phyloP scores from a whole-genome alignment of 2,797 vertebrate genomes.

The Sitta carolinensis region DNA sequence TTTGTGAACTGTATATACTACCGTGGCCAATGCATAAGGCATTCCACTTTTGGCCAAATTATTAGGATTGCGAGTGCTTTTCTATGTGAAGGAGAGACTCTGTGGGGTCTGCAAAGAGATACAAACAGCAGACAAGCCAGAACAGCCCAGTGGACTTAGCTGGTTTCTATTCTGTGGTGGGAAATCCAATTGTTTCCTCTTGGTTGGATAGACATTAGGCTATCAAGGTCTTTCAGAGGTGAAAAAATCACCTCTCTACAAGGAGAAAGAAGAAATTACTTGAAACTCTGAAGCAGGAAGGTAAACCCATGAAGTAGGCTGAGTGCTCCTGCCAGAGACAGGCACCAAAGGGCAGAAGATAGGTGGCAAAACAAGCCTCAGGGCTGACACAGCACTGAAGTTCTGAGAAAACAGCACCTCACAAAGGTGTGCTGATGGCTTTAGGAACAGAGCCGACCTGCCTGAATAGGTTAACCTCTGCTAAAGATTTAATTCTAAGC shows the following conservation, averaged over 20 bases:
- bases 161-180: not conserved
- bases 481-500: not conserved
- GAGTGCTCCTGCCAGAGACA: not conserved
- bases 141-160: rapidly evolving
- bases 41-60: not conserved
- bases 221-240: not conserved
- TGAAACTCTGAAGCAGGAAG: not conserved
- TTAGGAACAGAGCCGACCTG: not conserved
- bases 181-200: not conserved
- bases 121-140: not conserved
- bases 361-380: not conserved
- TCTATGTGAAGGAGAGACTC: not conserved
- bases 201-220: not conserved
- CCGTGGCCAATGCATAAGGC: not conserved
- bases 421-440: not conserved
- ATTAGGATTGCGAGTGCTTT: not conserved
- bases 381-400: not conserved
- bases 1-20: too few relatives aligned
- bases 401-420: not conserved
- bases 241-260: not conserved
- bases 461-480: not conserved
- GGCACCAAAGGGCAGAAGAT: not conserved
- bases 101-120: not conserved
- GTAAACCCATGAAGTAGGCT: not conserved
- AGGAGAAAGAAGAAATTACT: not conserved